A percentile compares a stretch with the other conserved stretches of the same genome.
Evolutionary conservation across 2,113 vertebrate genomes (phyloP).

Genomic region (Malurus alboscapulatus): DNA sequence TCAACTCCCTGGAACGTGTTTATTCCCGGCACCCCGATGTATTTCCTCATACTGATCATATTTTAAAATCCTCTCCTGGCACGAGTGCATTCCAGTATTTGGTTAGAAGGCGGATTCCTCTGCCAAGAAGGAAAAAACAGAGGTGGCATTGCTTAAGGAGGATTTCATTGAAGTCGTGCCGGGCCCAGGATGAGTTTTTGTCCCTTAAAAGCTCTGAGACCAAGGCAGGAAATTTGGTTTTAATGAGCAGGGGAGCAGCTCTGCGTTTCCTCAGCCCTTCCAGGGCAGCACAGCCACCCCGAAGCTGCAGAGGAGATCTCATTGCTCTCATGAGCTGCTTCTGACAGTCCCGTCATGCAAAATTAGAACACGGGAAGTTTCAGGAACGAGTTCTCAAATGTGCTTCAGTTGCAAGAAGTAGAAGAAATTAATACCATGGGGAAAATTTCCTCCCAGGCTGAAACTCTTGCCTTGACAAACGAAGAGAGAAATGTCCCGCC

Average conservation of each 20-base stretch:
- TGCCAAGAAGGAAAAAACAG: neutral
- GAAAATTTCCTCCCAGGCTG: constrained; percentile 59
- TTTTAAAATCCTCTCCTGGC: neutral
- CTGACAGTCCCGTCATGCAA: neutral
- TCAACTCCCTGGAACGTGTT: neutral
- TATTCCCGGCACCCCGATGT: neutral
- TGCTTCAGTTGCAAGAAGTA: constrained; percentile 43
- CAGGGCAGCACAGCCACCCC: neutral
- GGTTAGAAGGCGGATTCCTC: neutral
- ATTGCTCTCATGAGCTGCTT: neutral
- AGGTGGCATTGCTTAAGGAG: neutral
- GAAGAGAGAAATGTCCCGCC: neutral
- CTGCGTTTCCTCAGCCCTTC: neutral
- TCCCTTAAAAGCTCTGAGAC: neutral
- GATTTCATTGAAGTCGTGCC: neutral
- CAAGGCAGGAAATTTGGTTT: neutral
- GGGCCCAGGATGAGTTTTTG: neutral
- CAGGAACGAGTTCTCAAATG: constrained; percentile 49
- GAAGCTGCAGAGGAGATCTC: neutral
- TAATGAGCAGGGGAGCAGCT: neutral
- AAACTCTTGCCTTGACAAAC: neutral
- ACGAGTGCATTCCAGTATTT: neutral
- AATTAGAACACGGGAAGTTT: constrained; percentile 69
- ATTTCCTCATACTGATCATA: constrained; percentile 21
- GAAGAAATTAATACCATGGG: constrained; percentile 48